Evolutionary conservation across 2,113 vertebrate species (phyloP).

Genomic region (Thalassarche chlororhynchos): DNA sequence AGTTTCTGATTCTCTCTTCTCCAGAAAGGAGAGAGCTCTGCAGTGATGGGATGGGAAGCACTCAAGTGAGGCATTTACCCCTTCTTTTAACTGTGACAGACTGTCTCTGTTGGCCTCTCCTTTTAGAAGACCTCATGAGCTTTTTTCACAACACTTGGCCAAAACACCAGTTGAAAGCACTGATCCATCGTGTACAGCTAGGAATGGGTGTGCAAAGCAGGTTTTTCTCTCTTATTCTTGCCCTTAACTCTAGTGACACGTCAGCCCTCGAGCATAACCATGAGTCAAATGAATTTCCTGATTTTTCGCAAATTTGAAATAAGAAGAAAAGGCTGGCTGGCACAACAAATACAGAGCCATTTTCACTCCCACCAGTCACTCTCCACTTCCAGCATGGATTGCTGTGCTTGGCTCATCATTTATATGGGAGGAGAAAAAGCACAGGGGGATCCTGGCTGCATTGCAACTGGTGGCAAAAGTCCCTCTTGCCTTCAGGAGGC

Average conservation of each 20-base stretch:
- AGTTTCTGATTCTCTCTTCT: background rate
- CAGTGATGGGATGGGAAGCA: accelerated
- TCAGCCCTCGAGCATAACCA: background rate
- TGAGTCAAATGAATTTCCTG: background rate
- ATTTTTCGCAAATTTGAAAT: background rate
- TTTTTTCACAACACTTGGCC: background rate
- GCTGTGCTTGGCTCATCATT: background rate
- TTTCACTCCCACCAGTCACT: background rate
- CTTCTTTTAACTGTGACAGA: background rate
- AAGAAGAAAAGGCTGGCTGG: background rate
- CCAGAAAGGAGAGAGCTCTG: background rate
- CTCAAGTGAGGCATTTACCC: background rate
- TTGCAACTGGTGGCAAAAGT: background rate
- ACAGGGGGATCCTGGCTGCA: background rate
- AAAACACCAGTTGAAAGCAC: background rate
- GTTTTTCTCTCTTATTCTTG: background rate
- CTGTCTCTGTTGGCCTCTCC: background rate
- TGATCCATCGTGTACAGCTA: background rate
- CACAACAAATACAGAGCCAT: background rate
- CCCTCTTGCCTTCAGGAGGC: background rate
- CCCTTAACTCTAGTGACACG: background rate
- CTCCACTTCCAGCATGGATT: background rate
- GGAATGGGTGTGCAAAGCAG: background rate
- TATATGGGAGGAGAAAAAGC: background rate
- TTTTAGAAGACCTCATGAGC: background rate